Base-by-base conservation (phyloP, 2,888 invertebrate species). In the Drosophila demipolita region DNA sequence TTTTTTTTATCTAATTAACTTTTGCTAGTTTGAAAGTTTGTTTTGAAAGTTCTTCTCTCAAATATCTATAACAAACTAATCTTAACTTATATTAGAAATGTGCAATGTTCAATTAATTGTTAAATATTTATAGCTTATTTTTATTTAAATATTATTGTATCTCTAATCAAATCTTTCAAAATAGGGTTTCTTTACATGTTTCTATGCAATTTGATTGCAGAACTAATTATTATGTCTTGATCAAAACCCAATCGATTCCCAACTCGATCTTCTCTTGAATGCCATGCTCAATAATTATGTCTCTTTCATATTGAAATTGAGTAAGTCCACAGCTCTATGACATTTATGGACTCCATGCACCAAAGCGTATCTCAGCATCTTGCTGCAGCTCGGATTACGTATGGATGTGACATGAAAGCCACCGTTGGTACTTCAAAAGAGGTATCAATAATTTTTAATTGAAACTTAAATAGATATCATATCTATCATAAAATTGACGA, bases 401-500 rank as follows among this genome's bases (percentile, higher is more conserved):
- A 23, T 26, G 29, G 54, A 26, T 48, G 29, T 20, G 20, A 42
- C 62, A 59, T 66, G 66, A 38, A 50, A 49, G 66, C 23, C 15
- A 38, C 49, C 67, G 70, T 38, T 45, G 26, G 17, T 12, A 36
- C 32, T 35, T 36, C 12, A 36, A 58, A 35, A 9, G 20, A 12
- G 23, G 6, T 15, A 53, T 66, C 35, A 49, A 55, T 42, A 59
- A 63, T 42, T 66, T 75, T 66, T 38, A 75, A 75, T 75, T 80
- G 61, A 64, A 70, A 52, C 71, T 63, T 61, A 58, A 67, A 67
- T 64, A 57, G 66, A 78, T 62, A 61, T 66, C 63, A 57, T 29
- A 63, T n/a, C n/a, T n/a, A n/a, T n/a, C 75, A 73, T 72, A 36
- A 73, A 75, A 66, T 66, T 83, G 83, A 87, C 58, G 75, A 78